Evolutionary conservation across 92 coral and sea anemone species (phyloP), one percentile per base, ranked within the genome.

Genomic region (Plumapathes pennacea): DNA sequence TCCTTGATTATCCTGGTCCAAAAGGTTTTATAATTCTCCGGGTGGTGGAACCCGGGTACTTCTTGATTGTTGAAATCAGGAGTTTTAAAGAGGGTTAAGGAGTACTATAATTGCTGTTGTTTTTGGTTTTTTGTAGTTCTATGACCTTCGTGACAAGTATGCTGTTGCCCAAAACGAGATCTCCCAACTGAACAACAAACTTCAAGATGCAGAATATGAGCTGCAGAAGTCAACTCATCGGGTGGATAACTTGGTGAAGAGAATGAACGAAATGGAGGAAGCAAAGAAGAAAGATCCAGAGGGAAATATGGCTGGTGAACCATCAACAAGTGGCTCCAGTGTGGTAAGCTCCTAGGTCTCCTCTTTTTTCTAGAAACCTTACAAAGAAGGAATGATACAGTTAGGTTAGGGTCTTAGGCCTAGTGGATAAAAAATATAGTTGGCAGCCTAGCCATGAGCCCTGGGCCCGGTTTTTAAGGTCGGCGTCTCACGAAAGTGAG

Each of bases 141-240:
- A 96, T 53, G 96, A 92, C 69, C 71, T 92, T 30, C 74, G 98
- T 2, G 96, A 92, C 63, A 92, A 92, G 50, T 92, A 92, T 69
- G 96, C 98, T 0, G 70, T 86, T 18, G 78, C 85, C 28, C 91
- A 88, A 62, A 82, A 89, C 49, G 98, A 92, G 58, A 78, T 92
- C 38, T 84, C 98, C 0, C 86, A 76, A 51, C 62, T 88, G 47
- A 91, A 91, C 84, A 91, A 95, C 18, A 70, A 83, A 52, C 78
- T 92, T 1, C 96, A 92, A 28, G 98, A 92, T 52, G 96, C 96
- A 14, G 85, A 83, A 50, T 92, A 92, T 26, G 98, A 92, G 17
- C 75, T 88, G n/a, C 96, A 92, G 64, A 92, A 92, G 24, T 92
- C 96, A 4, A 85, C 85, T 45, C 98, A 88, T 77, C 41, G 98